phyloP scores from a whole-genome alignment of 2,113 vertebrate genomes.

The Anarrhichthys ocellatus region DNA sequence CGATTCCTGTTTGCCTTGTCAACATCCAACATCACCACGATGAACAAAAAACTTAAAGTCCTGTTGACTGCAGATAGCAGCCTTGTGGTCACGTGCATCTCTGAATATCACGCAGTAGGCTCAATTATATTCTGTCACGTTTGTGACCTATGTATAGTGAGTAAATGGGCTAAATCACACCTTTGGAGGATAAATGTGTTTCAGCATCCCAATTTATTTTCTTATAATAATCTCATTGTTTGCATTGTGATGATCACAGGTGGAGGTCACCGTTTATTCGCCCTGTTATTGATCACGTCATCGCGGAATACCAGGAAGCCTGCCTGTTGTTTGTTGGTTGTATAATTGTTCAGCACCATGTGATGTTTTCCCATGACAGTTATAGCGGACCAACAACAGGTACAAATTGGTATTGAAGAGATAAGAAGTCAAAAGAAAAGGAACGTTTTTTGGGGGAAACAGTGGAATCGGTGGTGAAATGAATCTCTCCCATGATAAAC shows the following conservation, averaged over 20 bases:
- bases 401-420: background rate
- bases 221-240: background rate
- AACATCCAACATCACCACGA: slow-evolving; percentile 68
- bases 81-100: background rate
- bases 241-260: background rate
- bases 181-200: background rate
- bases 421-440: background rate
- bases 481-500: slow-evolving; percentile 11
- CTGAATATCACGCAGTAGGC: background rate
- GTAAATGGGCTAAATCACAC: background rate
- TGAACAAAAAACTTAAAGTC: background rate
- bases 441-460: background rate
- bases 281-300: background rate
- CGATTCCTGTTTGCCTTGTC: slow-evolving; percentile 42
- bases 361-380: background rate
- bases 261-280: background rate
- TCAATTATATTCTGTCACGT: background rate
- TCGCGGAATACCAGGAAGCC: background rate
- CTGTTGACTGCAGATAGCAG: background rate
- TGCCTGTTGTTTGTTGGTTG: slow-evolving; percentile 59
- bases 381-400: background rate
- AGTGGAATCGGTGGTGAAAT: background rate
- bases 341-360: slow-evolving; percentile 20
- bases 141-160: background rate
- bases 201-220: background rate